These are phyloP conservation scores for Calameuta idolon DNA, from an alignment of 2,888 invertebrate species.

Conservation along the genomic window DNA sequence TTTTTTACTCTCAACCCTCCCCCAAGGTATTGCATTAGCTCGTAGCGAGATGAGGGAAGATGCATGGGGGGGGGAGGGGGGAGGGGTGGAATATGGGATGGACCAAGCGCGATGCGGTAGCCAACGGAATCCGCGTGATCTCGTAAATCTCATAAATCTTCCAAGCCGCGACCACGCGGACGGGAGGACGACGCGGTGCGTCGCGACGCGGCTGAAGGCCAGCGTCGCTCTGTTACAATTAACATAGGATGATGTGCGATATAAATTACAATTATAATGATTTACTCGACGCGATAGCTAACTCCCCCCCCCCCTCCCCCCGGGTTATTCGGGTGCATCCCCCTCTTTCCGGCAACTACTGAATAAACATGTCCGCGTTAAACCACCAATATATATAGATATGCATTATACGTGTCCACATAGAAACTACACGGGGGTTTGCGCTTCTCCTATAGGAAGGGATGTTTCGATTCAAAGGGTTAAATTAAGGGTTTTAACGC, in stretches of 20 bases:
- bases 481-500: conserved; percentile 26
- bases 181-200: conserved; percentile 17
- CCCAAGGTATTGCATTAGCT: not conserved
- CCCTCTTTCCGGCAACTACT: conserved; percentile 33
- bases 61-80: not conserved
- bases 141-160: not conserved
- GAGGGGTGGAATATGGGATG: not conserved
- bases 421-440: not conserved
- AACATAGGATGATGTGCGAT: conserved; percentile 46
- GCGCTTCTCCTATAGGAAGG: not conserved
- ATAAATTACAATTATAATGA: conserved; percentile 54
- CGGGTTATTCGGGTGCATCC: not conserved
- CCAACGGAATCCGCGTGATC: not conserved
- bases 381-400: not conserved
- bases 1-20: not conserved
- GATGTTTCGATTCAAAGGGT: conserved; percentile 23
- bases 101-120: not conserved
- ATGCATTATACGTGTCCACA: not conserved
- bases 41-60: not conserved
- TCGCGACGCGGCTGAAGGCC: conserved; percentile 17
- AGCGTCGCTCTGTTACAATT: conserved; percentile 41
- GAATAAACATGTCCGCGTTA: conserved; percentile 39
- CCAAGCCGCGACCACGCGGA: not conserved
- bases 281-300: conserved; percentile 42
- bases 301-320: not conserved